phyloP scores from a whole-genome alignment of 2,888 invertebrate genomes.

The Drosophila ustulata region DNA sequence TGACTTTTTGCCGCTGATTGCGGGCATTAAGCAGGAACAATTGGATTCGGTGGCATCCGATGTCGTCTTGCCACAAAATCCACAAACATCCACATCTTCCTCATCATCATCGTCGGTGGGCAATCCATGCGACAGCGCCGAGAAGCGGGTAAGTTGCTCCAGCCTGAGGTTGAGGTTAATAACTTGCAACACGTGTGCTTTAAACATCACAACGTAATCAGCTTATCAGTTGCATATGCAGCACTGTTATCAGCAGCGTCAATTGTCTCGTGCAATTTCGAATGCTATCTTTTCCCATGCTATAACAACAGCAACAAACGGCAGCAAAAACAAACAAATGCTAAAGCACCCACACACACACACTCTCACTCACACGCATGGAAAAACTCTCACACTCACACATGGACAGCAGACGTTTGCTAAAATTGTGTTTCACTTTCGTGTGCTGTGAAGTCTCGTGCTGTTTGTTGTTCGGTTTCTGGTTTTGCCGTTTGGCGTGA shows the following conservation, averaged over 20 bases:
- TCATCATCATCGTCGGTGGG: constrained; percentile 81
- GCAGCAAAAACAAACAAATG: constrained; percentile 53
- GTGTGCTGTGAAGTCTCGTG: constrained; percentile 69
- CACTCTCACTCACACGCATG: constrained; percentile 22
- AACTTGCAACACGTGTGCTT: constrained; percentile 57
- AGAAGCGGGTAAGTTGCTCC: constrained; percentile 84
- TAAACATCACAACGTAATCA: constrained; percentile 12
- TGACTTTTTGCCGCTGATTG: constrained; percentile 84
- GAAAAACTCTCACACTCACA: constrained; percentile 24
- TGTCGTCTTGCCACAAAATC: constrained; percentile 66
- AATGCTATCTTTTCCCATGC: constrained; percentile 72
- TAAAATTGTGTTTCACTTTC: constrained; percentile 73
- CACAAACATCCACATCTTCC: constrained; percentile 74
- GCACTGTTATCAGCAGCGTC: constrained; percentile 9
- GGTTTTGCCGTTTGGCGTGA: constrained; percentile 59
- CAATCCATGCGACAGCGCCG: constrained; percentile 85
- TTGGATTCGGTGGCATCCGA: constrained; percentile 80
- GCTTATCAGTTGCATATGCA: constrained; percentile 37
- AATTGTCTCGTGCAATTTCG: constrained; percentile 63
- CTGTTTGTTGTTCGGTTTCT: constrained; percentile 59
- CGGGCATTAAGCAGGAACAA: constrained; percentile 84
- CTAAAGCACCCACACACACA: constrained; percentile 36
- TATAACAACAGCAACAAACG: constrained; percentile 45
- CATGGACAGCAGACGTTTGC: constrained; percentile 32
- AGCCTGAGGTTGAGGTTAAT: constrained; percentile 48